phyloP scores from a whole-genome alignment of 1,140 invertebrate species.

The Protaetia brevitarsis region DNA sequence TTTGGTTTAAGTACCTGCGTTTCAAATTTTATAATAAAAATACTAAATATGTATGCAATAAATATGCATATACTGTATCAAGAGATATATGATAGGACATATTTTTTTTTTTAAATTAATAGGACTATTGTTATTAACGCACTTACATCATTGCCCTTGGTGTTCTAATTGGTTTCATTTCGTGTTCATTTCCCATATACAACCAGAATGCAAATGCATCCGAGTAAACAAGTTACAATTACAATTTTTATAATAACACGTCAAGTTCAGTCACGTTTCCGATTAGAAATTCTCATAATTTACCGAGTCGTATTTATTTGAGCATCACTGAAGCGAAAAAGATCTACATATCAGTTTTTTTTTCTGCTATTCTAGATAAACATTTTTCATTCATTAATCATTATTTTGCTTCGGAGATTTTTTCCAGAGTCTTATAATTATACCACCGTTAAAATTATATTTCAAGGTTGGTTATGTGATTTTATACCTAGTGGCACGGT shows the following conservation, averaged over 20 bases:
- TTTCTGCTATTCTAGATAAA: not conserved
- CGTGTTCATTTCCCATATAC: not conserved
- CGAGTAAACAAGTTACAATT: not conserved
- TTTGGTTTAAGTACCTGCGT: too few relatives aligned
- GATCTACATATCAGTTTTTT: too few relatives aligned
- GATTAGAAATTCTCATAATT: not conserved
- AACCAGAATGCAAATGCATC: not conserved
- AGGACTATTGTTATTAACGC: too few relatives aligned
- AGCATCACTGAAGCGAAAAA: too few relatives aligned
- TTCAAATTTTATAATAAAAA: too few relatives aligned
- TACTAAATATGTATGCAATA: too few relatives aligned
- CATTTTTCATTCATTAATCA: not conserved
- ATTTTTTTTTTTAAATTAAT: too few relatives aligned
- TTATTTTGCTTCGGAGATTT: not conserved
- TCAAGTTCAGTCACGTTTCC: not conserved
- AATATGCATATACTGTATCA: too few relatives aligned
- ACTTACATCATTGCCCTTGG: conserved; percentile 2
- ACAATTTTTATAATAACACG: not conserved
- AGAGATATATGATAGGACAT: too few relatives aligned
- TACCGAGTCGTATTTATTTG: too few relatives aligned
- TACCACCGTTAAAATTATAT: not conserved
- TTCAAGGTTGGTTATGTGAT: not conserved
- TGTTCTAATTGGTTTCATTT: not conserved
- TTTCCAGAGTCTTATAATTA: conserved; percentile 2
- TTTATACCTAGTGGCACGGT: not conserved